Evolutionary conservation across 1,140 invertebrate species (phyloP).

Genomic region (Trypoxylus dichotomus): DNA sequence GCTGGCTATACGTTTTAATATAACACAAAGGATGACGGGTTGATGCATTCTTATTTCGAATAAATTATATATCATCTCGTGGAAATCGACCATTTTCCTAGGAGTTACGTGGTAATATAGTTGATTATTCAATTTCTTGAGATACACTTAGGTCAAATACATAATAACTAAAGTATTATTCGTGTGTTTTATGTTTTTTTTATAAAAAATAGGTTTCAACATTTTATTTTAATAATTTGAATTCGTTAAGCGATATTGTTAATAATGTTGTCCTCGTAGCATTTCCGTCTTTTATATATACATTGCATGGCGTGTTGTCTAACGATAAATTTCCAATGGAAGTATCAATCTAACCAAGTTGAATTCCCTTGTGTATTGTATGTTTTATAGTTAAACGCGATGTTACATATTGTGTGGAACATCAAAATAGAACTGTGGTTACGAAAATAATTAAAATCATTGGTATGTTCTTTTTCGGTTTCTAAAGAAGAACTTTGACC

Average conservation of each 20-base stretch:
- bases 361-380: neutral
- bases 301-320: neutral
- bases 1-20: neutral
- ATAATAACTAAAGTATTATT: neutral
- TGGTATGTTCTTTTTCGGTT: too few species aligned
- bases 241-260: neutral
- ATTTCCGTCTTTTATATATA: neutral
- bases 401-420: neutral
- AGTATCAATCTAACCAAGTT: neutral
- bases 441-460: too few species aligned
- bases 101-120: neutral
- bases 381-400: neutral
- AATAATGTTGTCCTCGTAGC: neutral
- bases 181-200: too few species aligned
- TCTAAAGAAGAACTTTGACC: too few species aligned
- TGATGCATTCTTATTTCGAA: neutral
- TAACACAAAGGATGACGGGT: neutral
- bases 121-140: neutral
- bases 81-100: neutral
- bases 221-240: neutral
- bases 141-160: neutral
- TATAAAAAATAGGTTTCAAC: too few species aligned
- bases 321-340: neutral
- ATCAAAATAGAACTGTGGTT: neutral
- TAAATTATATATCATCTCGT: neutral